Base-by-base conservation (phyloP, 1,140 invertebrate genomes). In the Magallana gigas region DNA sequence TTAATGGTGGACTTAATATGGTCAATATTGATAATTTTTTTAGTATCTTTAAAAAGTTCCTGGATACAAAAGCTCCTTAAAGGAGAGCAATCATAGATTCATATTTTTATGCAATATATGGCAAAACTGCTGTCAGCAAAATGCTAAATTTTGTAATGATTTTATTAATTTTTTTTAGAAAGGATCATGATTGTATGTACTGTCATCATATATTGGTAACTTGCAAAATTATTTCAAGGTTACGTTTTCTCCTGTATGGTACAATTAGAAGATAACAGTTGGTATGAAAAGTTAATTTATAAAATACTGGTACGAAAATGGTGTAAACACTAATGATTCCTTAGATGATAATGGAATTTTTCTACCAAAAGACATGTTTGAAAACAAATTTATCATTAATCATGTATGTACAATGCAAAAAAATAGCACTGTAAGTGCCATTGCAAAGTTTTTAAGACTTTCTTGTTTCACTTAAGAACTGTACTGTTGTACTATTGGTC, bases 31-130 rank as follows among this genome's bases (percentile, higher is more conserved):
- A n/a, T n/a, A n/a, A n/a, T n/a, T n/a, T 9, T 18, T 80, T 80
- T 12, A 56, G 84, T 57, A 8, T 85, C 8, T 80, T 81, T 12
- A 84, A 85, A 88, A 81, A 29, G 23, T n/a, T 68, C 64, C 9
- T 88, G 83, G 83, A 84, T 88, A 85, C 76, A 29, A 76, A 84
- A 48, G 59, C 36, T 87, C 48, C 11, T 71, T 16, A 18, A 71
- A 60, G 18, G 16, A 23, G 14, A 59, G 8, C 29, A 56, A 18
- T 76, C 56, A 62, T 87, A 81, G 86, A 8, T 57, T 64, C 56
- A 62, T 18, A 62, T 87, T 29, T 16, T 87, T 60, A 83, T 64
- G 36, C n/a, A 3, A 64, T 59, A 11, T 18, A 76, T 16, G 68
- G 62, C 84, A 71, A 57, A 16, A 48, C 36, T 16, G 11, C 18